Evolutionary conservation across 2,797 vertebrate genomes (phyloP), one percentile per base, ranked within the genome.

Genomic region (Cyclopterus lumpus): DNA sequence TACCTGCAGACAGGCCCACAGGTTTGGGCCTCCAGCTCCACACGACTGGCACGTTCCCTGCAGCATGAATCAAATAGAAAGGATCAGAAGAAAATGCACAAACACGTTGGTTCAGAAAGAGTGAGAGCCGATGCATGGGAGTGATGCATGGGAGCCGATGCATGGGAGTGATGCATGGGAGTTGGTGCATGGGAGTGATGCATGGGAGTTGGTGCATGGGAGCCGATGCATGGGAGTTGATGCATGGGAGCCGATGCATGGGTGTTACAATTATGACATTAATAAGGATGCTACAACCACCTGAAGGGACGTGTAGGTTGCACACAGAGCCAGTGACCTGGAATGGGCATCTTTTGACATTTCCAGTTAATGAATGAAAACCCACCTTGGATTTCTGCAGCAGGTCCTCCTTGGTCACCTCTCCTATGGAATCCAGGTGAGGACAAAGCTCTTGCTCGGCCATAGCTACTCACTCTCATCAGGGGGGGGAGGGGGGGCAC

Each of bases 1-100:
- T 93, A 99, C 98, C 97, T 99, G 97, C 70, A 99, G 95, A 94
- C 98, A 99, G 75, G 98, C 98, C 98, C 98, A 99, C 46, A 99
- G 94, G 90, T 99, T 99, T 58, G 97, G 97, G 75, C 98, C 98
- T 38, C 94, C 94, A 3, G 96, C 97, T 58, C 96, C 97, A 74
- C 98, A 99, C 1, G 98, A 98, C 88, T 99, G 98, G 84, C 98
- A 99, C 40, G 96, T 96, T 59, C 97, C 98, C 98, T 99, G 87
- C 51, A 91, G 58, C 34, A 24, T 34, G 40, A 71, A 28, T 3
- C 34, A 8, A 67, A 75, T 12, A 57, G 16, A 67, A 40, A 24
- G 54, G 14, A 70, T 22, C 6, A 30, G 7, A 9, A 32, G 42
- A 18, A 9, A 12, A 38, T 8, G 36, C 38, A 62, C 59, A 77